phyloP scores from a whole-genome alignment of 2,113 vertebrate species.

The Hippocampus mohnikei region DNA sequence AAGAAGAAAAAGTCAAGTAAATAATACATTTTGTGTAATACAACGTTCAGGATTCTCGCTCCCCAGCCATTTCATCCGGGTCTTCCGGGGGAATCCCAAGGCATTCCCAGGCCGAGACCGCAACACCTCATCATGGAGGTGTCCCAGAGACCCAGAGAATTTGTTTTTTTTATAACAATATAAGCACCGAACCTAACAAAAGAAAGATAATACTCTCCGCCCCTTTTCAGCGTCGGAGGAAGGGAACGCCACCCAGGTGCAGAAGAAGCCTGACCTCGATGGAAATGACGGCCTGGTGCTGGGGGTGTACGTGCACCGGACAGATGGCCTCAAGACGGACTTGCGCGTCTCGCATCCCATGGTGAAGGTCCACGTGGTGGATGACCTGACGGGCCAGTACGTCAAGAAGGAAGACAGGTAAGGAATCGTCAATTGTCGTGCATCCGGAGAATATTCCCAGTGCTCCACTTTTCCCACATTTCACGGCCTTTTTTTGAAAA shows the following conservation, averaged over 20 bases:
- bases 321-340: slow-evolving; percentile 85
- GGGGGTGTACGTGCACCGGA: slow-evolving; percentile 85
- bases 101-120: no score
- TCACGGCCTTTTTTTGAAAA: background rate
- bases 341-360: slow-evolving; percentile 85
- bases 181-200: no score
- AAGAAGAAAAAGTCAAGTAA: slow-evolving; percentile 78
- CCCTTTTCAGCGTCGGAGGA: slow-evolving; percentile 63
- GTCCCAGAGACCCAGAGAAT: no score
- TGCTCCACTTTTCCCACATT: background rate
- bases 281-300: slow-evolving; percentile 78
- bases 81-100: no score
- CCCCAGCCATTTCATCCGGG: no score
- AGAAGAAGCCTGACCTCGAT: slow-evolving; percentile 64
- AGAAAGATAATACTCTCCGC: no score
- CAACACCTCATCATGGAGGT: no score
- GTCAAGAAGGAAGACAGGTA: slow-evolving; percentile 89
- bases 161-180: no score
- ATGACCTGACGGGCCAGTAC: slow-evolving; percentile 83
- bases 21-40: background rate
- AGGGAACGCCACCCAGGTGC: slow-evolving; percentile 60
- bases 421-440: slow-evolving; percentile 22
- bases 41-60: background rate
- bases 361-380: slow-evolving; percentile 91
- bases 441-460: background rate